phyloP scores from a whole-genome alignment of 92 coral and sea anemone species.

The Montipora capitata region DNA sequence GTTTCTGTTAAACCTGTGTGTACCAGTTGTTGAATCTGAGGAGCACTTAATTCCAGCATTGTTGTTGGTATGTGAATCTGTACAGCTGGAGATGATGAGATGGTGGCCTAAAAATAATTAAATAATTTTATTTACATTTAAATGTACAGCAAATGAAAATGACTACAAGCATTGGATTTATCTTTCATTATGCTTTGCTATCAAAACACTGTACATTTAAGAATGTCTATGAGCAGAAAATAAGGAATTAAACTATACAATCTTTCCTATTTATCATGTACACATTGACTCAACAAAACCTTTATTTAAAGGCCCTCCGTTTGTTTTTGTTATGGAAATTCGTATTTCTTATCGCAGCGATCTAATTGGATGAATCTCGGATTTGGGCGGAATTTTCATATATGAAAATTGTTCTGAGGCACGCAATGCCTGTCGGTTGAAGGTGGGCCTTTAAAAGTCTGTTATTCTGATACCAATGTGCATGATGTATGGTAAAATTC shows the following conservation, averaged over 20 bases:
- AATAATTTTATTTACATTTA: constrained; percentile 2
- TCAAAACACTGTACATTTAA: constrained; percentile 1
- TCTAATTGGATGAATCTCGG: no score
- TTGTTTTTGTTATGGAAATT: no score
- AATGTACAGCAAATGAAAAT: not conserved
- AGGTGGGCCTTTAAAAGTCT: no score
- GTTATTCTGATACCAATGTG: not conserved
- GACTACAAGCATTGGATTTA: not conserved
- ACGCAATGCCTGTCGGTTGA: no score
- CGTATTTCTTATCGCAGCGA: no score
- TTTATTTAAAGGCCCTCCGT: no score
- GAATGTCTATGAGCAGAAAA: not conserved
- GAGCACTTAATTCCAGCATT: not conserved
- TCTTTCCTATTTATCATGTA: not conserved
- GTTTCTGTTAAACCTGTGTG: not conserved
- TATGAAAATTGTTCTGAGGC: no score
- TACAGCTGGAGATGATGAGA: constrained; percentile 3
- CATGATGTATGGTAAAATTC: not conserved
- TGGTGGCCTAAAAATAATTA: constrained; percentile 5
- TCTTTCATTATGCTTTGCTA: not conserved
- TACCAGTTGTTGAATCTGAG: constrained; percentile 5
- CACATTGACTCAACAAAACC: not conserved
- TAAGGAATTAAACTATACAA: constrained; percentile 4
- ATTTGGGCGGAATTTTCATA: no score
- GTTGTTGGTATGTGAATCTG: constrained; percentile 1